Evolutionary conservation across 2,797 vertebrate genomes (phyloP).

Genomic region (Myotis planiceps): DNA sequence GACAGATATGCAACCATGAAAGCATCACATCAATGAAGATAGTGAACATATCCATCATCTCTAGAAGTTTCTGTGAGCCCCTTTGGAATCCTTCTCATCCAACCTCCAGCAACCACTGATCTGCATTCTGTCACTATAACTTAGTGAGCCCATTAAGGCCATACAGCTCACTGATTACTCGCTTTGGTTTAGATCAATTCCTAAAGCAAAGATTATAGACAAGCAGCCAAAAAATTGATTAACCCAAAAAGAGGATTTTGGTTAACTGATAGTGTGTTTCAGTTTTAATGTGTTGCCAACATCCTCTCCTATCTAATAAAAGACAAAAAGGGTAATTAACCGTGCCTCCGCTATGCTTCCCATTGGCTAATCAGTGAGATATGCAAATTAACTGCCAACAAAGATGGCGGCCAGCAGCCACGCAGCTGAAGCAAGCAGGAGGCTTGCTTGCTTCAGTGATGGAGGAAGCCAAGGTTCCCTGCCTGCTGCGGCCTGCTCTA

Average conservation of each 20-base stretch:
- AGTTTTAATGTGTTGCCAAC: neutral
- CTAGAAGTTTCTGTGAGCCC: neutral
- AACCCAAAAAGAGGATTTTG: neutral
- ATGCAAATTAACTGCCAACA: too few species aligned
- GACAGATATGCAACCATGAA: neutral
- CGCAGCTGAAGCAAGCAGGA: too few species aligned
- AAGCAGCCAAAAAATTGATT: neutral
- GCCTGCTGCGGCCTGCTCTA: too few species aligned
- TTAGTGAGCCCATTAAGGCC: neutral
- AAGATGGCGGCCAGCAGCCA: too few species aligned
- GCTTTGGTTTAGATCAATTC: neutral
- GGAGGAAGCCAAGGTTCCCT: too few species aligned
- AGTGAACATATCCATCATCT: neutral
- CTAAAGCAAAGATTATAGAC: neutral
- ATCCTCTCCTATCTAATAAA: too few species aligned
- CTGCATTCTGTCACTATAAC: neutral
- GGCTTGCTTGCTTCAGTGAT: too few species aligned
- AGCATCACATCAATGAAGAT: neutral
- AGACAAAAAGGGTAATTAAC: too few species aligned
- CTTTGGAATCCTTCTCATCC: neutral
- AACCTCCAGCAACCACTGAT: neutral
- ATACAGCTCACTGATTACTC: neutral
- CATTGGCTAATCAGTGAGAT: too few species aligned
- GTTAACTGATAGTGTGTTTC: neutral
- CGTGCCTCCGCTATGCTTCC: too few species aligned